These are phyloP conservation scores for Plemyria rubiginata DNA, from an alignment of 2,888 invertebrate species.

Conservation along the genomic window DNA sequence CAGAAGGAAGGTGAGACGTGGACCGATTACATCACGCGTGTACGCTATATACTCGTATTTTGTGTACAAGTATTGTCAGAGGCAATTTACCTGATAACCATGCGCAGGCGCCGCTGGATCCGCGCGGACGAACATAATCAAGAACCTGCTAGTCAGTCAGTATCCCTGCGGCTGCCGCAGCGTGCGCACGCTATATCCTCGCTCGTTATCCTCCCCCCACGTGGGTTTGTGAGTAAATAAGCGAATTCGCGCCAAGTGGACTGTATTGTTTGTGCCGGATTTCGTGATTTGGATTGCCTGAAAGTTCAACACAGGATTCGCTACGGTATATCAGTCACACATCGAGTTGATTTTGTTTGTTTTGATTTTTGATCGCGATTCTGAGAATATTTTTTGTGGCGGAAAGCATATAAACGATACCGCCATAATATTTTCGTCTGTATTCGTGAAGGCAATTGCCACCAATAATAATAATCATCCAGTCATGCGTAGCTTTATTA, in stretches of 20 bases:
- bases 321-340: constrained; percentile 57
- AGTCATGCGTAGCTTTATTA: constrained; percentile 42
- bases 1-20: constrained; percentile 49
- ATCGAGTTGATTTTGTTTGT: constrained; percentile 63
- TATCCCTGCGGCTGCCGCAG: constrained; percentile 60
- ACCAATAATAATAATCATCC: constrained; percentile 39
- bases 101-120: constrained; percentile 62
- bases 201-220: constrained; percentile 51
- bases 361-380: constrained; percentile 44
- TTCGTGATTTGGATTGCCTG: constrained; percentile 67
- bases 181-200: constrained; percentile 57
- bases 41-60: background rate
- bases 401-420: background rate
- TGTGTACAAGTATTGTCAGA: constrained; percentile 58
- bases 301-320: constrained; percentile 46
- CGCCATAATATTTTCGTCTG: background rate
- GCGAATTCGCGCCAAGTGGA: constrained; percentile 53
- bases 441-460: constrained; percentile 34
- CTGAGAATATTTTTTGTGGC: background rate
- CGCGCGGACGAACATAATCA: constrained; percentile 31
- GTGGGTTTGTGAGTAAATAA: constrained; percentile 77
- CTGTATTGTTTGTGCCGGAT: constrained; percentile 49
- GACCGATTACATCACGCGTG: constrained; percentile 57
- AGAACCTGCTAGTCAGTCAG: constrained; percentile 55
- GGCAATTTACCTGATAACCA: constrained; percentile 69